These are phyloP conservation scores for Pachliopta kotzebuea DNA, from an alignment of 2,888 invertebrate genomes.

Conservation along the genomic window DNA sequence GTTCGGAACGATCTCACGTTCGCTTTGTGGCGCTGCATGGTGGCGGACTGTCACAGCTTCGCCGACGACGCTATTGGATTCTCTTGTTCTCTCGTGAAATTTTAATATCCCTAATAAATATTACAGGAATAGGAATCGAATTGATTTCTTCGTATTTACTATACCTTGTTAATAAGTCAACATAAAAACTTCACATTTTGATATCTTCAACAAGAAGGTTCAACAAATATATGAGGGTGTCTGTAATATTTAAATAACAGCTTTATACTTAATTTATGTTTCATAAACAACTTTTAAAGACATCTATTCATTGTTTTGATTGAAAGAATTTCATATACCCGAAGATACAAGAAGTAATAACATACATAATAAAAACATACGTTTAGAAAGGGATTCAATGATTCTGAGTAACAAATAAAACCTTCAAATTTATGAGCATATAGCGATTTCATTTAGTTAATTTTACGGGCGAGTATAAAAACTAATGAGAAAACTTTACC, in stretches of 20 bases:
- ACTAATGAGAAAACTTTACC: no score
- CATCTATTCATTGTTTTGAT: no score
- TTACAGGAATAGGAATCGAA: slow-evolving; percentile 1
- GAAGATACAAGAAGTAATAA: no score
- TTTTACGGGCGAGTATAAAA: no score
- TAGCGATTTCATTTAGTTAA: no score
- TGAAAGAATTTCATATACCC: no score
- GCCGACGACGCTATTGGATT: slow-evolving; percentile 37
- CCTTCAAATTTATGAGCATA: no score
- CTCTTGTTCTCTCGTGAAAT: slow-evolving; percentile 39
- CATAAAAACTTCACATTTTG: not conserved
- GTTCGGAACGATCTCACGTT: slow-evolving; percentile 57
- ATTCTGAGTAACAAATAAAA: no score
- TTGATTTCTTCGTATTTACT: not conserved
- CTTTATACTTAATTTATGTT: no score
- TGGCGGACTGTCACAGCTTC: slow-evolving; percentile 40
- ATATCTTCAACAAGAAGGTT: not conserved
- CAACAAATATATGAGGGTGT: not conserved
- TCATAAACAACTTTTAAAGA: no score
- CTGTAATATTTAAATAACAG: not conserved
- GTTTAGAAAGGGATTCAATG: no score
- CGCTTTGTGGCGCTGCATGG: slow-evolving; percentile 49
- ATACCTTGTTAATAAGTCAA: not conserved
- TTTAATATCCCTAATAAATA: slow-evolving; percentile 23
- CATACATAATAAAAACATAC: no score